These are phyloP conservation scores for Pseudomyrmex pallidus DNA, from an alignment of 1,140 invertebrate species.

Conservation along the genomic window DNA sequence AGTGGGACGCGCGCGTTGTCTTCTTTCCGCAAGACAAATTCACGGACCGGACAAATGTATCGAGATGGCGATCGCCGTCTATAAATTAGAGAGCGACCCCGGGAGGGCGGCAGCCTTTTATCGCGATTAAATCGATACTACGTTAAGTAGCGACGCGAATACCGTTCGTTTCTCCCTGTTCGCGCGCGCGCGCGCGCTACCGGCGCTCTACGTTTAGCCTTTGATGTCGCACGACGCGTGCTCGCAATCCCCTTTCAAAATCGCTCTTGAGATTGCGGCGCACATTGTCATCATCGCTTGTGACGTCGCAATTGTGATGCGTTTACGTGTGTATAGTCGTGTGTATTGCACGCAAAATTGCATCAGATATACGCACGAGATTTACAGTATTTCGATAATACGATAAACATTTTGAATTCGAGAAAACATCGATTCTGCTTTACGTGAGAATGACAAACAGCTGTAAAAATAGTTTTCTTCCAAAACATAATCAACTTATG, in stretches of 20 bases:
- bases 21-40: slow-evolving; percentile 74
- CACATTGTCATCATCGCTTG: slow-evolving; percentile 42
- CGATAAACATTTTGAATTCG: background rate
- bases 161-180: slow-evolving; percentile 3
- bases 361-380: background rate
- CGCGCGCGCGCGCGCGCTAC: background rate
- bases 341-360: slow-evolving; percentile 45
- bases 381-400: background rate
- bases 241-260: slow-evolving; percentile 7
- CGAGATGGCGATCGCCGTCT: slow-evolving; percentile 55
- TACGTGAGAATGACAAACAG: background rate
- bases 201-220: slow-evolving; percentile 12
- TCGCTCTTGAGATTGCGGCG: slow-evolving; percentile 40
- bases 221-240: slow-evolving; percentile 52
- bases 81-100: slow-evolving; percentile 72
- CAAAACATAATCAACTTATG: background rate
- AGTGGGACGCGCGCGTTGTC: slow-evolving; percentile 38
- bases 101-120: slow-evolving; percentile 71
- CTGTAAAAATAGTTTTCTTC: background rate
- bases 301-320: slow-evolving; percentile 11
- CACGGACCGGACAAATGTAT: slow-evolving; percentile 70
- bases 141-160: slow-evolving; percentile 68
- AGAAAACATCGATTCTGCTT: background rate
- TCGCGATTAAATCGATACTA: slow-evolving; percentile 79
- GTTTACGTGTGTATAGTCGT: slow-evolving; percentile 5